Evolutionary conservation across 35 echinoderm and acorn worm genomes (phyloP).

Genomic region (Stichopus chloronotus): DNA sequence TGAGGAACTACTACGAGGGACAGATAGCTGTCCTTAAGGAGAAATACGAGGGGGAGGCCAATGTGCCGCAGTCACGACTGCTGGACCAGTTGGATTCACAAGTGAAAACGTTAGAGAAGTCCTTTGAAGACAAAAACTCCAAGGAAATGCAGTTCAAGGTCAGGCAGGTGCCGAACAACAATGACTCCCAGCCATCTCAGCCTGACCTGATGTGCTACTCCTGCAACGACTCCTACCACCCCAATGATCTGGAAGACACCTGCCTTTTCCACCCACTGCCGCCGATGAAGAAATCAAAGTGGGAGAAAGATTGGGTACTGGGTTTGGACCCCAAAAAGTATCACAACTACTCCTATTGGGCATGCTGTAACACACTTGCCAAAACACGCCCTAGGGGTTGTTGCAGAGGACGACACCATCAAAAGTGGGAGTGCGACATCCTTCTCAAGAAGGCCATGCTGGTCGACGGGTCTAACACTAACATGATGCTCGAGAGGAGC

Average conservation of each 20-base stretch:
- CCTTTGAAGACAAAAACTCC: background rate
- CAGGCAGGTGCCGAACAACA: background rate
- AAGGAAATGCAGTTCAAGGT: background rate
- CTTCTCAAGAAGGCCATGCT: constrained; percentile 34
- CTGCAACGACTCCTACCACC: background rate
- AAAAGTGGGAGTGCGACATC: constrained; percentile 66
- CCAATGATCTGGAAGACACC: background rate
- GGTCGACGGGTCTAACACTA: background rate
- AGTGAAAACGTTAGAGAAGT: background rate
- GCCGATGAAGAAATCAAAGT: constrained; percentile 47
- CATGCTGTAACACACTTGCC: constrained; percentile 70
- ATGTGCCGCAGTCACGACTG: background rate
- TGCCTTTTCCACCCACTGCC: constrained; percentile 71
- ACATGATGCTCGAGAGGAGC: background rate
- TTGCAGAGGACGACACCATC: constrained; percentile 63
- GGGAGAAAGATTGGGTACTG: constrained; percentile 48
- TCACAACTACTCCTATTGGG: constrained; percentile 55
- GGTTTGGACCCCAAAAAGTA: background rate
- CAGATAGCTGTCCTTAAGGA: background rate
- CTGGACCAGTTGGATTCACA: background rate
- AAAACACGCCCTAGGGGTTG: constrained; percentile 59
- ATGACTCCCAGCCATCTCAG: background rate
- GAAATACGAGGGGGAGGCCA: background rate
- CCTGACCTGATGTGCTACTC: background rate
- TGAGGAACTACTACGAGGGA: background rate